Base-by-base conservation (phyloP, 2,797 vertebrate genomes). In the Danio aesculapii region DNA sequence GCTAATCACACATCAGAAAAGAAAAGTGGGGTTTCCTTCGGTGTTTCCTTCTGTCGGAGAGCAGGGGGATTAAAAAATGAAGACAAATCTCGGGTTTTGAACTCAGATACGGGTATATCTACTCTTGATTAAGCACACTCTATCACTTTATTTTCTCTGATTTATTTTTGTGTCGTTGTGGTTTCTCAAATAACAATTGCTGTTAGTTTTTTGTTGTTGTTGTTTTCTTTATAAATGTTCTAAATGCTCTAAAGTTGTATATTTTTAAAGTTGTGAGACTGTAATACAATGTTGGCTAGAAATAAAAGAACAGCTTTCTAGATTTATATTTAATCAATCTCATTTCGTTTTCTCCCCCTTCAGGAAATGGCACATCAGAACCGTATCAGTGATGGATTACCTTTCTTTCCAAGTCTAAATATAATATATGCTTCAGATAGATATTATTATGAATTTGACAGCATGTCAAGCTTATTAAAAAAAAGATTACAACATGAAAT, bases 231-330 rank as follows among this genome's bases (percentile, higher is more conserved):
- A 89, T 94, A 92, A 94, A 94, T 94, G 94, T 94, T 90, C 92
- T 92, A 95, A 58, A 47, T 73, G 93, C 92, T 94, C 93, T 92
- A 92, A 93, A 94, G 94, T 89, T 93, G 92, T 95, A 94, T 95
- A 95, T 95, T 95, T 95, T 95, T 95, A 87, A 93, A 93, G 90
- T 92, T 92, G 94, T 94, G 91, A 92, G 89, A 93, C 92, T 94
- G 94, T 95, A 92, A 88, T 89, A 94, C 92, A 92, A 92, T 94
- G 94, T 95, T 92, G 89, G 92, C 91, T 95, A 94, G 92, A 93
- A 94, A 95, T 95, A 95, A 95, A 94, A 91, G 91, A 93, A 91
- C 90, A 8, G 93, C 93, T 95, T 94, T 94, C 90, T 93, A 93
- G 92, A 94, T 93, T 92, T 91, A 87, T 85, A 70, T 78, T 12